Percentiles rank a stretch among this genome's conserved stretches.
These are phyloP conservation scores for Orussus abietinus DNA, from an alignment of 1,140 invertebrate genomes.

Conservation along the genomic window DNA sequence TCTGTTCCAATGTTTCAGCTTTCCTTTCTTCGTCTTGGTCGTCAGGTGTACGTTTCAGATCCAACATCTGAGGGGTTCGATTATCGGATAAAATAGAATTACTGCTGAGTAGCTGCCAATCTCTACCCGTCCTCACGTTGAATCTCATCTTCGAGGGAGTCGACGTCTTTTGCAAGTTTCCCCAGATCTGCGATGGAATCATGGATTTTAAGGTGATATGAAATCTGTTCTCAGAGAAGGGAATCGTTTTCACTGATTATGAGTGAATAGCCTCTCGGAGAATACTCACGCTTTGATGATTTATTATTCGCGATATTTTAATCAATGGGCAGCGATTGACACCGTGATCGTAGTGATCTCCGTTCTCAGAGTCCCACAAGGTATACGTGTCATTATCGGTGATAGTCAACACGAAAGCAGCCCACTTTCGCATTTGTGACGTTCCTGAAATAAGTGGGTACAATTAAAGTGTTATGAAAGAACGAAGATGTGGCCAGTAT, in stretches of 20 bases:
- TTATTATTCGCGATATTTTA: conserved; percentile 39
- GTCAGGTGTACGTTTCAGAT: conserved; percentile 21
- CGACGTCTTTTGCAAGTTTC: conserved; percentile 40
- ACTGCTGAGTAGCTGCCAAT: conserved; percentile 38
- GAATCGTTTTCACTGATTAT: too few species aligned
- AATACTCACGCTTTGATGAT: conserved; percentile 40
- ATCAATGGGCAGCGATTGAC: conserved; percentile 42
- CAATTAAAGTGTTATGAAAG: conserved; percentile 6
- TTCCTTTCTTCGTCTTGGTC: conserved; percentile 23
- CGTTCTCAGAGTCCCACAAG: conserved; percentile 48
- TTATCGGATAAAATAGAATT: conserved; percentile 16
- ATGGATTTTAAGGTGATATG: neutral
- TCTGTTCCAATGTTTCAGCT: conserved; percentile 32
- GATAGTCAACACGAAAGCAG: conserved; percentile 40
- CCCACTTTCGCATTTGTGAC: conserved; percentile 42
- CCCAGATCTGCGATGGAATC: conserved; percentile 40
- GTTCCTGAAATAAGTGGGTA: conserved; percentile 28
- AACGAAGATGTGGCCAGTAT: too few species aligned
- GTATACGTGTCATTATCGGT: conserved; percentile 25
- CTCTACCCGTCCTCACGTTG: conserved; percentile 35
- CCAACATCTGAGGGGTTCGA: conserved; percentile 32
- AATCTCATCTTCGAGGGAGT: conserved; percentile 38
- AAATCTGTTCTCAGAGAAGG: conserved; percentile 1
- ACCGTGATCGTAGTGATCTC: conserved; percentile 35
- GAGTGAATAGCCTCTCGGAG: conserved; percentile 1